Evolutionary conservation across 2,113 vertebrate species (phyloP).

Genomic region (Passer domesticus): DNA sequence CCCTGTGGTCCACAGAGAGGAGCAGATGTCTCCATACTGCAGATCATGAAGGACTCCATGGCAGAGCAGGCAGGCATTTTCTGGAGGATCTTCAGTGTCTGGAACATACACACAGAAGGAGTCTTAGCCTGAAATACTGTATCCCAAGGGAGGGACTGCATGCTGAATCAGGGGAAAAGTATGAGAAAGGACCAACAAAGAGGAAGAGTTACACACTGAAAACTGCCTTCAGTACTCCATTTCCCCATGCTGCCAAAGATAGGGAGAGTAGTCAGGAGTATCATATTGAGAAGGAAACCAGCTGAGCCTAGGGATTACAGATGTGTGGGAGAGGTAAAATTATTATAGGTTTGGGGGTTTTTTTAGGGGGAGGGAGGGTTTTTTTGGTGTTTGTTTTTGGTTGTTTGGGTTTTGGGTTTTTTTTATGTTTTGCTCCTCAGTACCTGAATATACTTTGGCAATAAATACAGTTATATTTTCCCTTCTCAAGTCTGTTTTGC

Average conservation of each 20-base stretch:
- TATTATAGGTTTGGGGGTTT: not conserved
- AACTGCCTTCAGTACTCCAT: not conserved
- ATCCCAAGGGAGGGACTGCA: accelerated
- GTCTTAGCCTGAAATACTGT: not conserved
- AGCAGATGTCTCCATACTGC: not conserved
- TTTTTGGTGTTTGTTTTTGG: not conserved
- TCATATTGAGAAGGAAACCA: not conserved
- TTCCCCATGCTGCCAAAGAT: accelerated
- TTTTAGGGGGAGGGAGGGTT: too few species aligned
- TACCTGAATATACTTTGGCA: not conserved
- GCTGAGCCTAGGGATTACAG: not conserved
- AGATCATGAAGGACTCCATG: not conserved
- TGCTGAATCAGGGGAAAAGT: not conserved
- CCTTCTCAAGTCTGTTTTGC: not conserved
- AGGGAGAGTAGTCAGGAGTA: not conserved
- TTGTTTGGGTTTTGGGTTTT: too few species aligned
- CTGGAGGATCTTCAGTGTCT: not conserved
- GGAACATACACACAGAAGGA: not conserved
- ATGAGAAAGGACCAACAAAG: not conserved
- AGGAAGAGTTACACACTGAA: accelerated
- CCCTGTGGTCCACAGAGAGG: not conserved
- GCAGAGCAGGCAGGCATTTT: not conserved
- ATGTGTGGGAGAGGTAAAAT: not conserved
- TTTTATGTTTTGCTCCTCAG: not conserved
- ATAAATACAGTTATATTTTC: not conserved